A percentile compares a stretch with the other conserved stretches of the same genome.
These are phyloP conservation scores for Pachyuromys duprasi DNA, from an alignment of 2,797 vertebrate genomes.

Conservation along the genomic window DNA sequence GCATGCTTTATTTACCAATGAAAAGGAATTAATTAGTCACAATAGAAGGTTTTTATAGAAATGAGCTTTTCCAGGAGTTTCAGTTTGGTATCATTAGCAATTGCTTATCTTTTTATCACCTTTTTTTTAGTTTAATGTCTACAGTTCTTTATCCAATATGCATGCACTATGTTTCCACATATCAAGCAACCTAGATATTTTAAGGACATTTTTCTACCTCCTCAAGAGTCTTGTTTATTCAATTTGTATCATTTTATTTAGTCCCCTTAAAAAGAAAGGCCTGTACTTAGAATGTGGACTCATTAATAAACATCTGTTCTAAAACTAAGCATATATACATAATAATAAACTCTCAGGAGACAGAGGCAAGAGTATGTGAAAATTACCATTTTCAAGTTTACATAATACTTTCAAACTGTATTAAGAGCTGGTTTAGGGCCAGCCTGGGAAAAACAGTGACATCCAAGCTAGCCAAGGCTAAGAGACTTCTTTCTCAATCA, in stretches of 20 bases:
- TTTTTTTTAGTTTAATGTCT: background rate
- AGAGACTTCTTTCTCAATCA: background rate
- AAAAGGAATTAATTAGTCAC: conserved; percentile 27
- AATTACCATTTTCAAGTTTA: too few relatives aligned
- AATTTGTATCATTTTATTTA: background rate
- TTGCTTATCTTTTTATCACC: background rate
- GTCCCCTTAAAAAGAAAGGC: background rate
- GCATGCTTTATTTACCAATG: background rate
- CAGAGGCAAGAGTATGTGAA: background rate
- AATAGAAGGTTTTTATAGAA: background rate
- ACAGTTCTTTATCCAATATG: background rate
- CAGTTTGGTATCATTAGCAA: background rate
- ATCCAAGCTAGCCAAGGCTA: background rate
- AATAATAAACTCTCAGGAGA: background rate
- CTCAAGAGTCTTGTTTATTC: conserved; percentile 1
- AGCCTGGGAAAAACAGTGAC: background rate
- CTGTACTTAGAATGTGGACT: conserved; percentile 12
- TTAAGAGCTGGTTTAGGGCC: background rate
- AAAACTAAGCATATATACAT: background rate
- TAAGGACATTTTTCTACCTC: background rate
- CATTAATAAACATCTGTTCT: background rate
- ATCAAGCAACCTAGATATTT: background rate
- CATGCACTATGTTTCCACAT: background rate
- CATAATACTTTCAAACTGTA: too few relatives aligned
- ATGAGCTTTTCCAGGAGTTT: background rate